Conservation (phyloP, 2,113 vertebrate genomes). For the Tragelaphus strepsiceros region DNA sequence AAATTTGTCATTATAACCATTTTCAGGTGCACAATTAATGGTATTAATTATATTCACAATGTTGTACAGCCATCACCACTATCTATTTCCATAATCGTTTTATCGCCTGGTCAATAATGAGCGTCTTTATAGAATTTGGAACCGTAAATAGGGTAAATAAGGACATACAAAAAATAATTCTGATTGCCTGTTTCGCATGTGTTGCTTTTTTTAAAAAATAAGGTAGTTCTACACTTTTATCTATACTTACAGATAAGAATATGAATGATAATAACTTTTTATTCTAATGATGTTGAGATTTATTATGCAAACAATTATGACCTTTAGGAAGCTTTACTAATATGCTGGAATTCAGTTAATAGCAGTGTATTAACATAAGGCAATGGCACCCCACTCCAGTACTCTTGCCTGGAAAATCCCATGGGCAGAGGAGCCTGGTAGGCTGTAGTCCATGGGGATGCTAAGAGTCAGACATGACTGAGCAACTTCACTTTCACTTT, state of each 20-base stretch:
- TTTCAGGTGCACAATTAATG: not conserved
- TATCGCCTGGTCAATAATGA: not conserved
- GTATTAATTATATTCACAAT: not conserved
- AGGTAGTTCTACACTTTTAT: not conserved
- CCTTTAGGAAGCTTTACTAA: conserved; percentile 6
- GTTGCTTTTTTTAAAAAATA: not conserved
- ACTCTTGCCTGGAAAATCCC: too few species aligned
- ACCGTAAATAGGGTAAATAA: not conserved
- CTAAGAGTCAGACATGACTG: too few species aligned
- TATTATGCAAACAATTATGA: not conserved
- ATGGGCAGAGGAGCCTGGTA: too few species aligned
- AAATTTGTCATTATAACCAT: not conserved
- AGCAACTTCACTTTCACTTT: too few species aligned
- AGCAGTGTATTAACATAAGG: not conserved
- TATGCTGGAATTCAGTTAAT: not conserved
- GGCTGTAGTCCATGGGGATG: too few species aligned
- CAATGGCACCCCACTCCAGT: too few species aligned
- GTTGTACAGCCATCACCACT: not conserved
- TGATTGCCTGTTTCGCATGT: not conserved
- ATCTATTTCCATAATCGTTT: not conserved
- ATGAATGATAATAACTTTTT: not conserved
- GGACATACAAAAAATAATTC: not conserved
- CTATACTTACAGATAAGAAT: not conserved
- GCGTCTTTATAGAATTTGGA: not conserved
- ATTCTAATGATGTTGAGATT: not conserved